Evolutionary conservation across 2,888 invertebrate species (phyloP), one percentile per base, ranked within the genome.

Genomic region (Cordilura impudica): DNA sequence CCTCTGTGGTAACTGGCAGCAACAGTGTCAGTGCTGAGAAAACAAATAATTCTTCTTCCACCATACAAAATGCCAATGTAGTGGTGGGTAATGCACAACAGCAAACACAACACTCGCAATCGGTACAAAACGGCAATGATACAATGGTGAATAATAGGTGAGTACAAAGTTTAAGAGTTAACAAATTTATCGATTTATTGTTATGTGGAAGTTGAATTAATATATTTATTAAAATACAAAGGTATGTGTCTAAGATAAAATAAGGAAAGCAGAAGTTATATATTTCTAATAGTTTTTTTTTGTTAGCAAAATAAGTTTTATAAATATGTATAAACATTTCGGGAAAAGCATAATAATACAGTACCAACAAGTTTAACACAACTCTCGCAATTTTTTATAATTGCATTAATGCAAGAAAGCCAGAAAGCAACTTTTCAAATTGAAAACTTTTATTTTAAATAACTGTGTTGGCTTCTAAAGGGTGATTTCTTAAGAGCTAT

Each of bases 121-220:
- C 86, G 4, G 79, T 85, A 72, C 88, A 89, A 66, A 89, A 89
- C 87, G 89, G 89, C 83, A 89, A 88, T 86, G 86, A 85, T 79
- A 87, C 89, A 54, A 89, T 89, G 89, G 86, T 87, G 85, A 89
- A 89, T n/a, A n/a, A n/a, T 84, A 85, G 89, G 89, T 89, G 76
- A 88, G 89, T 86, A 45, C 12, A 35, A 4, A 19, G 4, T 5
- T 23, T 6, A 18, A 39, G 12, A 35, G 26, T 14, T 14, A 35
- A 19, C 1, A 12, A 5, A 21, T 31, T 6, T 10, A 31, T 3
- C n/a, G n/a, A 39, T 3, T 4, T 39, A 39, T 39, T 12, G 35
- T 12, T 1, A 39, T 1, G n/a, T n/a, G n/a, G n/a, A n/a, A 12
- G 35, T n/a, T 39, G n/a, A n/a, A 4, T 39, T n/a, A 8, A 39